Percentiles rank a stretch among this genome's conserved stretches.
phyloP scores from a whole-genome alignment of 2,888 invertebrate genomes.

The Seira sanloemensis region DNA sequence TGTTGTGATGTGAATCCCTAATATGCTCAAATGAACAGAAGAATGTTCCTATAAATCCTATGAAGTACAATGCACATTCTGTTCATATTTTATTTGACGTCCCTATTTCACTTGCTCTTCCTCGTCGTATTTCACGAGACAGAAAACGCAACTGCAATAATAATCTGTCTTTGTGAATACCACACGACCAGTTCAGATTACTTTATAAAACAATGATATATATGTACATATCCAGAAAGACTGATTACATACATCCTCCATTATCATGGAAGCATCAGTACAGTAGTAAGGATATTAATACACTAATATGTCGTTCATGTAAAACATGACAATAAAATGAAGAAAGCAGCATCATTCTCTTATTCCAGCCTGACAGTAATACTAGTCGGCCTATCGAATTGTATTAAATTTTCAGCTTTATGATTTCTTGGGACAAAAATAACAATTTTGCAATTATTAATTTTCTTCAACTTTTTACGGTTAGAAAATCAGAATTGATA shows the following conservation, averaged over 20 bases:
- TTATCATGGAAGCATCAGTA: neutral
- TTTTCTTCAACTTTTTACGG: too few relatives aligned
- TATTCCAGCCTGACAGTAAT: too few relatives aligned
- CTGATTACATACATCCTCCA: neutral
- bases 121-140: neutral
- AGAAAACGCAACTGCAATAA: slow-evolving; percentile 32
- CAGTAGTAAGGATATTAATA: neutral
- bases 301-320: too few relatives aligned
- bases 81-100: slow-evolving; percentile 11
- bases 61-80: neutral
- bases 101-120: neutral
- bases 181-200: slow-evolving; percentile 40
- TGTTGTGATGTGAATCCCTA: slow-evolving; percentile 14
- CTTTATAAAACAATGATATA: slow-evolving; percentile 3
- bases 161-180: slow-evolving; percentile 39
- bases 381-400: too few relatives aligned
- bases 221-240: neutral
- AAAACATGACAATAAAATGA: too few relatives aligned
- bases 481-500: too few relatives aligned
- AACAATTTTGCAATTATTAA: too few relatives aligned
- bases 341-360: too few relatives aligned
- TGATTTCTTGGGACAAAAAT: too few relatives aligned
- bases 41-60: slow-evolving; percentile 2
- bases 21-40: neutral
- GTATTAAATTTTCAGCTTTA: too few relatives aligned